Evolutionary conservation across 2,888 invertebrate genomes (phyloP), one percentile per base, ranked within the genome.

Genomic region (Acronicta psi): DNA sequence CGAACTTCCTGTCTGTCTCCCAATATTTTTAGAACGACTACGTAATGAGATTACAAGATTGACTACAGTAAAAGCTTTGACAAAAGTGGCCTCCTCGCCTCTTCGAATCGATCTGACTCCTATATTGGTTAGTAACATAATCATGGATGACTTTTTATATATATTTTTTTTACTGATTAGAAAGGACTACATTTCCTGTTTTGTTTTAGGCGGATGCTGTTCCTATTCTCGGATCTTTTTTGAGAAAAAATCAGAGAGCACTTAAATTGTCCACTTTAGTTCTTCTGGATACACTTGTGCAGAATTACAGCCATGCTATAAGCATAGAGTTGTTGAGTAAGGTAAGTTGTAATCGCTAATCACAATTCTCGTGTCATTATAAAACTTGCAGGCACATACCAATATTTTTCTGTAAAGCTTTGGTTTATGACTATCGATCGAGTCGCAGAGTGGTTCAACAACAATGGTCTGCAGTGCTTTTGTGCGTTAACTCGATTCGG

Each of bases 41-140:
- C 96, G 97, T 71, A 99, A 99, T 87, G 99, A 99, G 94, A 99
- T 99, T 51, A 99, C 99, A 0, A 95, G 99, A 20, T 95, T 99
- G 34, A 99, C 99, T 5, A 98, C 99, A 2, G 99, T 99, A 0
- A 99, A 99, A 87, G 98, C 99, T 9, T 93, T 99, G 11, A 99
- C 98, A 7, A 98, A 98, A 94, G 97, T 99, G 53, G 99, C 99
- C 23, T 97, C 97, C 0, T 98, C 98, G 1, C 98, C 98, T 0
- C 90, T 99, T 40, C 96, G 96, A 66, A 97, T 99, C 57, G 97
- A 98, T 87, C 92, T 99, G 53, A 94, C 96, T 63, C 97, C 97
- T 6, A 97, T 98, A 75, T 94, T 98, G 92, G 96, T 96, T 93
- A 89, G 93, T 85, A 63, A 10, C 2, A 17, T 5, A 6, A 34